Base-by-base conservation (phyloP, 1,140 invertebrate genomes). In the Diploscapter pachys region DNA sequence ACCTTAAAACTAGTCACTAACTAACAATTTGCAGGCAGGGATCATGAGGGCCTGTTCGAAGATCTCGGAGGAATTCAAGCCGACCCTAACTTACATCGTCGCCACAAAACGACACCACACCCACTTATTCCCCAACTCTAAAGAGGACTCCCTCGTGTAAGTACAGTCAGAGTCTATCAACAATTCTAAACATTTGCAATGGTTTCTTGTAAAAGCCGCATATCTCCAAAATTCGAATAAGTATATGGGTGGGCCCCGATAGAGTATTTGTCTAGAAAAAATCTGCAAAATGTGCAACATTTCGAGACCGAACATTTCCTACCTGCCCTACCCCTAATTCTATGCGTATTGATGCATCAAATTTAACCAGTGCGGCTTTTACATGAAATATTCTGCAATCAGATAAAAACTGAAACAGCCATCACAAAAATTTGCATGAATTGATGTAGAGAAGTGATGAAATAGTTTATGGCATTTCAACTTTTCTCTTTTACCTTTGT, bases 71-170 rank as follows among this genome's bases (percentile, higher is more conserved):
- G 53, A 4, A 4, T 67, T 11, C 54, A 3, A 61, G 13, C 63
- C 72, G 56, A 63, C 73, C 0, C 4, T 75, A 50, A 75, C 73
- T 8, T 75, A 75, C 49, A 75, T 75, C 57, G 73, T 75, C 50
- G 52, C 55, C 57, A 61, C 65, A 5, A 75, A 75, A 62, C 5
- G 73, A 52, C 73, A 75, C 49, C 73, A 75, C 48, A 75, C 73
- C 2, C 8, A 62, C 48, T 75, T 75, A 59, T 75, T 69, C 73
- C 57, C 65, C 3, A 52, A 71, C 31, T 31, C 54, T 50, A 5
- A 13, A 50, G 1, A 53, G 11, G 57, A 75, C 13, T 51, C 51
- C 49, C 3, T 8, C 52, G 66, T 57, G 54, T 49, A 31, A 65
- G 63, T 65, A 65, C 13, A 50, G 13, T 65, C 63, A 9, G 31